A percentile compares a stretch with the other conserved stretches of the same genome.
These are phyloP conservation scores for Ginglymostoma cirratum DNA, from an alignment of 2,113 vertebrate genomes.

Conservation along the genomic window DNA sequence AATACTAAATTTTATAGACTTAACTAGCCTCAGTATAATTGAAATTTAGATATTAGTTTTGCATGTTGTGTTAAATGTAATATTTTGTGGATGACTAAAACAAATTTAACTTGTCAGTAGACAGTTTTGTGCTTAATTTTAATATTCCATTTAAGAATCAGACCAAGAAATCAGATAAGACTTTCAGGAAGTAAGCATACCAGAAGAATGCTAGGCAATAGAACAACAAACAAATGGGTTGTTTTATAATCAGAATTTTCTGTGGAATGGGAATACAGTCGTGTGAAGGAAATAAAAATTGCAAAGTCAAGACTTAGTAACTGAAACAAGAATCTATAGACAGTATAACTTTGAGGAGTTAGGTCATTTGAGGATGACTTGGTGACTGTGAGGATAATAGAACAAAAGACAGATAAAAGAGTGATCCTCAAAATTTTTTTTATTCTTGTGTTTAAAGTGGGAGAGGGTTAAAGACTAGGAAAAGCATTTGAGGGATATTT, in stretches of 20 bases:
- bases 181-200: too few species aligned
- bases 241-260: neutral
- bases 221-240: neutral
- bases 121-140: neutral
- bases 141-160: neutral
- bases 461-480: neutral
- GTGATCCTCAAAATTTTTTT: neutral
- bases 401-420: neutral
- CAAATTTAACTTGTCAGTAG: neutral
- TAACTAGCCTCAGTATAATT: neutral
- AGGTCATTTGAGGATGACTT: neutral
- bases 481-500: neutral
- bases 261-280: neutral
- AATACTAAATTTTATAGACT: neutral
- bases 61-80: neutral
- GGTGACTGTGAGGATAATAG: neutral
- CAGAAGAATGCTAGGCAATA: neutral
- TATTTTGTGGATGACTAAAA: neutral
- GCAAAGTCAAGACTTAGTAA: neutral
- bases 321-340: neutral
- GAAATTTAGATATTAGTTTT: neutral
- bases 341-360: neutral
- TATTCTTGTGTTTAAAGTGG: neutral
- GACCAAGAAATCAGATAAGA: neutral
- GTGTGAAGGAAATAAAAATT: neutral